A percentile compares a stretch with the other conserved stretches of the same genome.
Conservation (phyloP, 1,140 invertebrate genomes). For the Calliphora vicina region DNA sequence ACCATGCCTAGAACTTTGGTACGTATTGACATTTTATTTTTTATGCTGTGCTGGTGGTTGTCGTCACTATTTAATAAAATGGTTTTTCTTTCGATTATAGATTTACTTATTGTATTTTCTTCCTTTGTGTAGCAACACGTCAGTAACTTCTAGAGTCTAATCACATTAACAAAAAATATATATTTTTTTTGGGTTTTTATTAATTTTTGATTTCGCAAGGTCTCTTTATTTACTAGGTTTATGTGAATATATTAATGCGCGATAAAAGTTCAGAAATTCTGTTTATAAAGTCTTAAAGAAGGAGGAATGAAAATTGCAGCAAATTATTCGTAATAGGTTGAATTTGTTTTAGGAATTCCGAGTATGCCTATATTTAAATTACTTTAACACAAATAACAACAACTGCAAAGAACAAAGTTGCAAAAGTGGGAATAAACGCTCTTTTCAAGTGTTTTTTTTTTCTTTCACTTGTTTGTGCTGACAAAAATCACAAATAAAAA, state of each 20-base stretch:
- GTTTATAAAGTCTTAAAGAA: background rate
- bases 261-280: background rate
- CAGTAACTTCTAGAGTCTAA: background rate
- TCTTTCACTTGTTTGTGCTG: background rate
- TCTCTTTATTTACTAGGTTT: background rate
- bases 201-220: background rate
- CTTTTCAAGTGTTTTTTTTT: no score
- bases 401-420: no score
- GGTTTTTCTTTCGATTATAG: background rate
- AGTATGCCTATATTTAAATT: no score
- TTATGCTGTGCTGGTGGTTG: conserved; percentile 21
- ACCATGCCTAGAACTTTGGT: conserved; percentile 72
- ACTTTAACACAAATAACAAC: no score
- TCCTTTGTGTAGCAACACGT: background rate
- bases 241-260: background rate
- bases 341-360: no score
- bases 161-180: background rate
- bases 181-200: background rate
- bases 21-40: conserved; percentile 69
- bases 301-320: background rate
- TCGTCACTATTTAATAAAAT: no score
- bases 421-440: no score
- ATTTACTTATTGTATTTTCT: background rate
- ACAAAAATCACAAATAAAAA: background rate
- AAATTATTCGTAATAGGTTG: no score